phyloP scores from a whole-genome alignment of 1,140 invertebrate genomes.

The Magallana angulata region DNA sequence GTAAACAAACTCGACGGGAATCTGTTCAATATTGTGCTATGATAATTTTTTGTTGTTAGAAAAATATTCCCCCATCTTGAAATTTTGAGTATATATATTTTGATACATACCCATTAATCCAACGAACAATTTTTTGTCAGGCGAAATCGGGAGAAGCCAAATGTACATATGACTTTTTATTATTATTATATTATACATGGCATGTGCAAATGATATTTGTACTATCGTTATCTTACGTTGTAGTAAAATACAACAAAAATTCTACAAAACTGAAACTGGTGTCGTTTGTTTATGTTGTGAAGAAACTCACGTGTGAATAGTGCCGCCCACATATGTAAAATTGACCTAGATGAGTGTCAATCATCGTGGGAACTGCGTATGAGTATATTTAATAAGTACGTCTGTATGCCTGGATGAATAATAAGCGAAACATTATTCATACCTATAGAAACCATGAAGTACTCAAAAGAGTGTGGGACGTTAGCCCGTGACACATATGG shows the following conservation, averaged over 20 bases:
- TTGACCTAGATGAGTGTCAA: slow-evolving; percentile 30
- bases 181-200: slow-evolving; percentile 48
- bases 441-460: not conserved
- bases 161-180: slow-evolving; percentile 55
- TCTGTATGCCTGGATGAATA: not conserved
- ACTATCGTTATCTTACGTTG: slow-evolving; percentile 58
- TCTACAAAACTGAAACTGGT: slow-evolving; percentile 52
- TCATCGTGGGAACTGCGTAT: not conserved
- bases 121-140: slow-evolving; percentile 53
- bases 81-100: slow-evolving; percentile 50
- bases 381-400: not conserved
- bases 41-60: slow-evolving; percentile 32
- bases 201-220: slow-evolving; percentile 60
- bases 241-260: slow-evolving; percentile 61
- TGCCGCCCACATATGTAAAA: slow-evolving; percentile 44
- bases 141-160: slow-evolving; percentile 53
- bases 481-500: not conserved
- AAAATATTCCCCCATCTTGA: slow-evolving; percentile 41
- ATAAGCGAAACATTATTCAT: slow-evolving; percentile 38
- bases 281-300: slow-evolving; percentile 47
- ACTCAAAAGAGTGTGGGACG: not conserved
- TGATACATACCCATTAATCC: slow-evolving; percentile 57
- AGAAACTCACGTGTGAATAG: slow-evolving; percentile 47
- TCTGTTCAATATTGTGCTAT: slow-evolving; percentile 40
- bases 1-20: not conserved